These are phyloP conservation scores for Campoletis raptor DNA, from an alignment of 2,888 invertebrate species.

Conservation along the genomic window DNA sequence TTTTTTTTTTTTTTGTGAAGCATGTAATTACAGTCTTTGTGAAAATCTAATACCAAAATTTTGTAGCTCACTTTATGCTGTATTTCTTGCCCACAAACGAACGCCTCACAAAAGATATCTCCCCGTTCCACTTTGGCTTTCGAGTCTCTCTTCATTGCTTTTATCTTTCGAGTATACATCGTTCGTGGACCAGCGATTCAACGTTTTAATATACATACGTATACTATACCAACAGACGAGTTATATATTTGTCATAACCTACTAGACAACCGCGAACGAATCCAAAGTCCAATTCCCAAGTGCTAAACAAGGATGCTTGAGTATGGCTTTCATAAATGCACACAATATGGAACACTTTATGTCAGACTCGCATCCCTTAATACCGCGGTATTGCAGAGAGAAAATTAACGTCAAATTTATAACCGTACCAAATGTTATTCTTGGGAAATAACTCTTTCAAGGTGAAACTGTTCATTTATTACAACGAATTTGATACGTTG, in stretches of 20 bases:
- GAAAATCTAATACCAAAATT: neutral
- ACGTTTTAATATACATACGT: neutral
- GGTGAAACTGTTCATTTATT: neutral
- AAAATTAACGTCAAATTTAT: constrained; percentile 3
- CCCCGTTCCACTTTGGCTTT: neutral
- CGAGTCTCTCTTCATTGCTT: constrained; percentile 34
- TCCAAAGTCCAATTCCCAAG: constrained; percentile 29
- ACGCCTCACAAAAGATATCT: constrained; percentile 31
- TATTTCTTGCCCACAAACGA: constrained; percentile 26
- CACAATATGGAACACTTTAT: neutral
- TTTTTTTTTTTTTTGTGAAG: neutral
- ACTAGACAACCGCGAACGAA: constrained; percentile 30
- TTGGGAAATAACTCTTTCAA: neutral
- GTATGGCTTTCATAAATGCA: constrained; percentile 12
- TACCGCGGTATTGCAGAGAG: neutral
- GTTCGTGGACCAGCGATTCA: constrained; percentile 9
- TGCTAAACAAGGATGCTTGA: constrained; percentile 18
- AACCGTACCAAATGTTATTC: neutral
- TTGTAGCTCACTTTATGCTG: constrained; percentile 13
- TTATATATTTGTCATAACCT: constrained; percentile 16
- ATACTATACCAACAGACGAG: neutral
- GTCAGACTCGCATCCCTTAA: neutral
- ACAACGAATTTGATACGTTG: neutral
- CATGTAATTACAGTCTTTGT: neutral
- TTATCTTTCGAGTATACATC: constrained; percentile 23